Conservation (phyloP, 2,113 vertebrate species). For the Raja brachyura region DNA sequence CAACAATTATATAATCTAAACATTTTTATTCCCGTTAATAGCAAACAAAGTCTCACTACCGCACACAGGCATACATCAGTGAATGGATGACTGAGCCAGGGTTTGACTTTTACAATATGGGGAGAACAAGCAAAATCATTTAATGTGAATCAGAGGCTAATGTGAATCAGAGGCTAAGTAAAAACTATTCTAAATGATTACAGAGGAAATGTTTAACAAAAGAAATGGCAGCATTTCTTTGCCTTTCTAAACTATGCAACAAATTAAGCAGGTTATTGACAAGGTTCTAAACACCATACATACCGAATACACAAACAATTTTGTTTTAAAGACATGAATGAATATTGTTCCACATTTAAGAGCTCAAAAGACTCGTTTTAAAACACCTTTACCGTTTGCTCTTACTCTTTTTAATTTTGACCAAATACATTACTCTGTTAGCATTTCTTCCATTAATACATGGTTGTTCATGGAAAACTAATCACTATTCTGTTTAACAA, state of each 20-base stretch:
- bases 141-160: not conserved
- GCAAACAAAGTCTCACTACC: not conserved
- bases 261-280: not conserved
- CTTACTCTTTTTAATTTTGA: not conserved
- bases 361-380: not conserved
- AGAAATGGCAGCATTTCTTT: not conserved
- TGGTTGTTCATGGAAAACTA: conserved; percentile 26
- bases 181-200: conserved; percentile 6
- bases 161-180: not conserved
- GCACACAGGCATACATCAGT: conserved; percentile 12
- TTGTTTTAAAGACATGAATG: not conserved
- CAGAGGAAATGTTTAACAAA: not conserved
- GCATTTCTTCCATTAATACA: conserved; percentile 4
- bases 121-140: not conserved
- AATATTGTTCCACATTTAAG: not conserved
- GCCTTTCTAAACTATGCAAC: conserved; percentile 2
- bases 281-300: conserved; percentile 3
- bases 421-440: not conserved
- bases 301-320: not conserved
- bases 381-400: not conserved
- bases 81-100: conserved; percentile 18
- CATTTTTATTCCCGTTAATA: conserved; percentile 22
- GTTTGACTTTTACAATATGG: conserved; percentile 20
- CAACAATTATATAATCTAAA: conserved; percentile 14
- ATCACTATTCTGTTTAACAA: conserved; percentile 7